A percentile compares a stretch with the other conserved stretches of the same genome.
Evolutionary conservation across 2,113 vertebrate species (phyloP).

Genomic region (Phaetusa simplex): DNA sequence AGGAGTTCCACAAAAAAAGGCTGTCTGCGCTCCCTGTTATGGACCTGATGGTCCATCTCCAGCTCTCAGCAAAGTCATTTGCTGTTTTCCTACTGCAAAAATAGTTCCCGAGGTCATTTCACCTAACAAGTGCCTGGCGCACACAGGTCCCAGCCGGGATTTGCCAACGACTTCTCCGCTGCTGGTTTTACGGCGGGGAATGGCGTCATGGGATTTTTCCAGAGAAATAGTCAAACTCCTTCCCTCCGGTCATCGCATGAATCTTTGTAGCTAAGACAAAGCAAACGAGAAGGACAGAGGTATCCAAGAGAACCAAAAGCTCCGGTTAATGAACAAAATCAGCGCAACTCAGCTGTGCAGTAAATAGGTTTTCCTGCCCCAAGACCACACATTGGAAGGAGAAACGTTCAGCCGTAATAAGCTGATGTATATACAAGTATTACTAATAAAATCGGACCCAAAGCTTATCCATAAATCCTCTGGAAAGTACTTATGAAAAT

Average conservation of each 20-base stretch:
- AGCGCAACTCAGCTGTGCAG: not conserved
- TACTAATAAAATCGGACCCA: not conserved
- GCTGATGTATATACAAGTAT: not conserved
- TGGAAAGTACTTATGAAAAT: not conserved
- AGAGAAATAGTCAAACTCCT: not conserved
- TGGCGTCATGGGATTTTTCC: not conserved
- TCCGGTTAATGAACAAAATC: not conserved
- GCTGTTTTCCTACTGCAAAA: not conserved
- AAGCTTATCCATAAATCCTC: not conserved
- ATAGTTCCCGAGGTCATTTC: not conserved
- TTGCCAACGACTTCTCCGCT: not conserved
- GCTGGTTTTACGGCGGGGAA: not conserved
- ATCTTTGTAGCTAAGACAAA: not conserved
- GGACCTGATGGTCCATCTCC: not conserved
- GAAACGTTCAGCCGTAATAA: not conserved
- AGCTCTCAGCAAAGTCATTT: not conserved
- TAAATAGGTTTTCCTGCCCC: not conserved
- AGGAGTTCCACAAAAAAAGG: not conserved
- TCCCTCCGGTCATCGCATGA: not conserved
- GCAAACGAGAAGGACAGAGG: not conserved
- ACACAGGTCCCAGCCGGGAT: too few relatives aligned
- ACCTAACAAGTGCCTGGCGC: not conserved
- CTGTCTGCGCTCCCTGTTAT: not conserved
- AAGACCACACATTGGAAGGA: not conserved
- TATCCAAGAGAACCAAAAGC: not conserved